A percentile compares a stretch with the other conserved stretches of the same genome.
These are phyloP conservation scores for Xiphophorus maculatus DNA, from an alignment of 2,113 vertebrate genomes.

Conservation along the genomic window DNA sequence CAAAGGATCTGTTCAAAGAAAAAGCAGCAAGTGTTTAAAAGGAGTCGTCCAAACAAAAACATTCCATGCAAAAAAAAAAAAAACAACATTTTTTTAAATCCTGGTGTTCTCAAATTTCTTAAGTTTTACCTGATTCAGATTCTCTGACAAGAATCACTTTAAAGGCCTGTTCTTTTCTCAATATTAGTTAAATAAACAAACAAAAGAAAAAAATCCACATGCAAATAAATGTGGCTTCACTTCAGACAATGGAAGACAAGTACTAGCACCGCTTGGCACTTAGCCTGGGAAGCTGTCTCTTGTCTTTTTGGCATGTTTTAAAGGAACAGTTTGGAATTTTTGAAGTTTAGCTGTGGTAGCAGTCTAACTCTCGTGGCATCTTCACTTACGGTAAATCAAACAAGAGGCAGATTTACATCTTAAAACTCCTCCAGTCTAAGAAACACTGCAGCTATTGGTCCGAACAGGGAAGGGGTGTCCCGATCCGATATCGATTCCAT, in stretches of 20 bases:
- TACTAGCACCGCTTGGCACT: constrained; percentile 47
- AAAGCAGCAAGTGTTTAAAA: constrained; percentile 53
- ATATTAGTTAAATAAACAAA: not conserved
- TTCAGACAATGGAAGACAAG: constrained; percentile 32
- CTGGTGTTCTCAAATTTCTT: constrained; percentile 40
- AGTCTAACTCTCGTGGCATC: too few relatives aligned
- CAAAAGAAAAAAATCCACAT: constrained; percentile 24
- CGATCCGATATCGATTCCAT: too few relatives aligned
- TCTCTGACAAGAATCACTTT: constrained; percentile 27
- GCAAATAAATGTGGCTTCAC: constrained; percentile 23
- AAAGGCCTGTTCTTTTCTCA: constrained; percentile 44
- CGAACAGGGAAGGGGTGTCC: too few relatives aligned
- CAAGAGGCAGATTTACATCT: too few relatives aligned
- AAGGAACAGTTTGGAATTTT: not conserved
- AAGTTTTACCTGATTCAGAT: constrained; percentile 13
- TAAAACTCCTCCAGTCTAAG: too few relatives aligned
- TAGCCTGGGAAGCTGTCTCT: constrained; percentile 33
- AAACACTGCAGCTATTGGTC: too few relatives aligned
- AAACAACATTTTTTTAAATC: constrained; percentile 61
- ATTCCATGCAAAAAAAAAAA: constrained; percentile 64
- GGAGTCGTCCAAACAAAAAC: constrained; percentile 48
- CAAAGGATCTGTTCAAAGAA: constrained; percentile 55
- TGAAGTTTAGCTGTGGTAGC: not conserved
- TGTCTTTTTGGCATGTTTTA: constrained; percentile 32
- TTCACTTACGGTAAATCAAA: too few relatives aligned